Evolutionary conservation across 2,888 invertebrate genomes (phyloP).

Genomic region (Coleophora deauratella): DNA sequence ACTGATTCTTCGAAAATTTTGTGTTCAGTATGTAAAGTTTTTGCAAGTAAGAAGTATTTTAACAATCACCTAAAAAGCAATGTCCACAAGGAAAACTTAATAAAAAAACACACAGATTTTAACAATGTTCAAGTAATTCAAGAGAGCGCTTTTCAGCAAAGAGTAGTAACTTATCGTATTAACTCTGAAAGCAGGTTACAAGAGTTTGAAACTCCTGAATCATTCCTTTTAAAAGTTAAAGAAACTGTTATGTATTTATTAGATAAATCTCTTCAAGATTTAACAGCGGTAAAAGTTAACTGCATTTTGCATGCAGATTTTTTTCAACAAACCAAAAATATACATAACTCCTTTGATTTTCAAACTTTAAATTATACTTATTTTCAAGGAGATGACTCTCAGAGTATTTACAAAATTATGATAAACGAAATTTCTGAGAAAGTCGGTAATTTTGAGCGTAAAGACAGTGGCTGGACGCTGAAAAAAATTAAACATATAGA

Average conservation of each 20-base stretch:
- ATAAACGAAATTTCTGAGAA: slow-evolving; percentile 9
- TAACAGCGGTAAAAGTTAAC: slow-evolving; percentile 12
- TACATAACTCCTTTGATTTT: slow-evolving; percentile 16
- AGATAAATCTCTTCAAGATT: slow-evolving; percentile 6
- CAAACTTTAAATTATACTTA: slow-evolving; percentile 16
- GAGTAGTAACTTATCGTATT: slow-evolving; percentile 10
- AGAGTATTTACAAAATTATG: slow-evolving; percentile 9
- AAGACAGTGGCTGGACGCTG: slow-evolving; percentile 21
- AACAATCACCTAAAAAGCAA: slow-evolving; percentile 12
- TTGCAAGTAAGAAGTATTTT: slow-evolving; percentile 9
- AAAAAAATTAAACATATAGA: slow-evolving; percentile 13
- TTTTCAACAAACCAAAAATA: slow-evolving; percentile 14
- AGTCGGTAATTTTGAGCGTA: slow-evolving; percentile 18
- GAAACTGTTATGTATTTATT: slow-evolving; percentile 7
- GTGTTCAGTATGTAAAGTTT: not conserved
- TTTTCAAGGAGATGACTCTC: slow-evolving; percentile 11
- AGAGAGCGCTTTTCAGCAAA: slow-evolving; percentile 9
- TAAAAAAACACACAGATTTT: too few relatives aligned
- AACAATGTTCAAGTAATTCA: too few relatives aligned
- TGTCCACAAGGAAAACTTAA: slow-evolving; percentile 13
- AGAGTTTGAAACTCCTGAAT: not conserved
- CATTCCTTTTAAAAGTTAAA: slow-evolving; percentile 9
- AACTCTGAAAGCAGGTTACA: not conserved
- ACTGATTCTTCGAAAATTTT: too few relatives aligned
- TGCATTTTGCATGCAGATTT: slow-evolving; percentile 17